These are phyloP conservation scores for Pleuronectes platessa DNA, from an alignment of 2,113 vertebrate species.

Conservation along the genomic window DNA sequence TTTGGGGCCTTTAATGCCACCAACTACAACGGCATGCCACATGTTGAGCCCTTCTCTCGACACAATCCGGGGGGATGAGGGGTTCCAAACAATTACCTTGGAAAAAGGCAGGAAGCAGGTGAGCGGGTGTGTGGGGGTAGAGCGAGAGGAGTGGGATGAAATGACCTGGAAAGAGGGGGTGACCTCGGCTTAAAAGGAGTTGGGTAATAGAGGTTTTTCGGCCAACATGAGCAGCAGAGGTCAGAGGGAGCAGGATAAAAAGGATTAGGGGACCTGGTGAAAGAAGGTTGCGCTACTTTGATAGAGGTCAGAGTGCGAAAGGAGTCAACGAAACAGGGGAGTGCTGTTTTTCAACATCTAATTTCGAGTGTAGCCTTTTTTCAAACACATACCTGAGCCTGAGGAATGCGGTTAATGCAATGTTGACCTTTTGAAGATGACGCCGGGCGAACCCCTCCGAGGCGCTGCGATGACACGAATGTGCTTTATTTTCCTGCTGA, in stretches of 20 bases:
- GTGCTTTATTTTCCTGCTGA: constrained; percentile 88
- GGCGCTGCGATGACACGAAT: constrained; percentile 89
- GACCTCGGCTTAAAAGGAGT: constrained; percentile 66
- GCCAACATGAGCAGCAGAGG: constrained; percentile 57
- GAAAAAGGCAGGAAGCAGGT: constrained; percentile 60
- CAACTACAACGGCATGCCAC: constrained; percentile 81
- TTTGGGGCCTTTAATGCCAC: constrained; percentile 81
- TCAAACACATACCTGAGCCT: constrained; percentile 40
- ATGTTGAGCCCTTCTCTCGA: constrained; percentile 80
- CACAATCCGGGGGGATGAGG: constrained; percentile 82
- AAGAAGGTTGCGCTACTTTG: constrained; percentile 54
- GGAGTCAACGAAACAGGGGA: constrained; percentile 29
- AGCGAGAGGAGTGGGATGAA: constrained; percentile 38
- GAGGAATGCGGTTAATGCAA: constrained; percentile 60
- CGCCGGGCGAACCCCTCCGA: constrained; percentile 59
- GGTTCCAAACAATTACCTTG: constrained; percentile 64
- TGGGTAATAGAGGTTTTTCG: constrained; percentile 44
- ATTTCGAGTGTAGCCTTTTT: constrained; percentile 45
- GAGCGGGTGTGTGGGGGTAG: constrained; percentile 1
- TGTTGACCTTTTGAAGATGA: constrained; percentile 72
- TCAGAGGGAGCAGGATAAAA: constrained; percentile 56
- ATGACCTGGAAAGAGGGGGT: constrained; percentile 60
- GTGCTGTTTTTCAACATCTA: constrained; percentile 47
- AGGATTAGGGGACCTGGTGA: constrained; percentile 57
- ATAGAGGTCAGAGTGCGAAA: constrained; percentile 63